Evolutionary conservation across 2,113 vertebrate species (phyloP), one percentile per base, ranked within the genome.

Genomic region (Ibidorhyncha struthersii): DNA sequence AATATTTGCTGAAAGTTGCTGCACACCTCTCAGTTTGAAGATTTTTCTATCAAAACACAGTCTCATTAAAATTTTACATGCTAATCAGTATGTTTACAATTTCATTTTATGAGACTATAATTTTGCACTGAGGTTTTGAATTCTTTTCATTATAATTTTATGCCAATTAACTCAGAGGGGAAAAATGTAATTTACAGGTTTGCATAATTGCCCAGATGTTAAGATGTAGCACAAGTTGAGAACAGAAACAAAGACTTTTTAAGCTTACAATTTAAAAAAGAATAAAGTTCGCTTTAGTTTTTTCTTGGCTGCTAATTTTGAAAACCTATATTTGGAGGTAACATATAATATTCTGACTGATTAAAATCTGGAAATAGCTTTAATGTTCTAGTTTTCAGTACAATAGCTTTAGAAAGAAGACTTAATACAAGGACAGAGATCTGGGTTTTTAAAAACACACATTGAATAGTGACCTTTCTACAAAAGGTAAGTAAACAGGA

Each of bases 151-250:
- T 98, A 97, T 95, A 96, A 96, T 97, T 97, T 98, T 91, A 90
- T 97, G 95, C 92, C 95, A 98, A 98, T 98, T 98, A 98, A 92
- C 95, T 97, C 66, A 95, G 90, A 82, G 38, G 72, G 90, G 84
- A 50, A 97, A 97, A 98, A 97, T 80, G 56, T 90, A 98, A 97
- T 98, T 97, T 97, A 59, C 91, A 96, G 94, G 95, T 97, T 97
- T 97, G 72, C 84, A 78, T 98, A 98, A 98, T 96, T 98, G 78
- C 89, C 97, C 97, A 98, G 97, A 97, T 97, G 95, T 96, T 97
- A 95, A 92, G 83, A 92, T 69, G 56, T 77, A 96, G 49, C 76
- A 93, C 43, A 97, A 96, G 59, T 72, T 91, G 77, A 88, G 58
- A 94, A 96, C 47, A 97, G 55, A 81, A 93, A 82, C 52, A 67